Evolutionary conservation across 2,113 vertebrate genomes (phyloP), one percentile per base, ranked within the genome.

Genomic region (Nyctereutes procyonoides): DNA sequence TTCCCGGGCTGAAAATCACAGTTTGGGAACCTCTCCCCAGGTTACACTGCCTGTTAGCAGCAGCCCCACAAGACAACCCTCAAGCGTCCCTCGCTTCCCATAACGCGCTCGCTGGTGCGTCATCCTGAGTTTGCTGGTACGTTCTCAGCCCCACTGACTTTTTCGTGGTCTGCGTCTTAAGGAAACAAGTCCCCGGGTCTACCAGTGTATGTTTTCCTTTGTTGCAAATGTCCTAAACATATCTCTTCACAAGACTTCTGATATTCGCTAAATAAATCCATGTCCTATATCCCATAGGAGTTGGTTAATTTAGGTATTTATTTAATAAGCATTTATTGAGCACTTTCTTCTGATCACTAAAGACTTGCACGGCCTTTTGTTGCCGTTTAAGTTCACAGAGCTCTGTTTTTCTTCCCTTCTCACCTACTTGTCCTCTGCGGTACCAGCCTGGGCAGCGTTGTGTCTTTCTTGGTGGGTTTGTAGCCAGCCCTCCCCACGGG

Each of bases 211-310:
- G 88, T 90, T 14, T 88, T 84, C 28, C n/a, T 80, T 73, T 90
- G 48, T 16, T 73, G 17, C 63, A 48, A 94, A 24, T 19, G 10
- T 69, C 53, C 71, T 85, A 67, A 79, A 84, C 83, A 80, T 58
- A 48, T 80, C 62, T 84, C 69, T 88, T 94, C 84, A 86, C 95
- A 15, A 58, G 43, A 53, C 24, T 96, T 90, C 20, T 1, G 53
- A 4, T 20, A 91, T 71, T 67, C 24, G 51, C 26, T 83, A 56
- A 96, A n/a, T 11, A 86, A 73, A 85, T 74, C 62, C 58, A 32
- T 92, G 2, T 82, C 89, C 35, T 87, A 4, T 51, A 20, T 24
- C 3, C 9, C 30, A 17, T 3, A 90, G 62, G 10, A 71, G 80
- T 79, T 88, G 55, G 67, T 85, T 77, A 22, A 84, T 91, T 76